Base-by-base conservation (phyloP, 92 coral and sea anemone species). In the Siderastrea siderea region DNA sequence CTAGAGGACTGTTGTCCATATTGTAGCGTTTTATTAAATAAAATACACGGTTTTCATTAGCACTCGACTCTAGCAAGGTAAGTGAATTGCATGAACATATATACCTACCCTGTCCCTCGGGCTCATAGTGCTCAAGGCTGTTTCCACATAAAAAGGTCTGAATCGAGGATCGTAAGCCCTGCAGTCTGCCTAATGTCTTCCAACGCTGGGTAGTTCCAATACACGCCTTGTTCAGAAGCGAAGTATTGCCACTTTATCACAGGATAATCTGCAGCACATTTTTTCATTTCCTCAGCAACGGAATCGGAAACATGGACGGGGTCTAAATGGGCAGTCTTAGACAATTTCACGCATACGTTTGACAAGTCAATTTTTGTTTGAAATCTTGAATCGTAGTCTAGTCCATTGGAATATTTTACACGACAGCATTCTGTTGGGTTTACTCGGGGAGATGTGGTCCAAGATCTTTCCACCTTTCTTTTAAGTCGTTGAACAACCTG, bases 81-180 rank as follows among this genome's bases (percentile, higher is more conserved):
- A 26, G 38, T 26, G 38, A 26, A 26, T 26, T 26, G 38, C 38
- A 26, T 26, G 38, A 26, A 26, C 38, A 26, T 26, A 26, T 26
- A 26, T 26, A 26, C 38, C 38, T 26, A 92, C 95, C 93, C 90
- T 75, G 67, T 92, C 95, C n/a, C 90, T 65, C 13, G 95, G 93
- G 48, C 89, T 89, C 93, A 89, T 68, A 43, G 95, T 82, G 16
- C 74, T 77, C 46, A 92, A 63, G 12, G 91, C 91, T 48, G 94
- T 77, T 64, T 93, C 94, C 38, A 86, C 93, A 48, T 90, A 90
- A 87, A 90, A 93, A 6, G 93, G 93, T 52, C 93, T 70, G 61
- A 80, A 67, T 13, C 95, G 93, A 71, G 82, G 89, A 78, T 92
- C 95, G 81, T 72, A 92, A 55, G 84, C 52, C 5, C 55, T 26